Evolutionary conservation across 2,888 invertebrate genomes (phyloP).

Genomic region (Aphelenchoides bicaudatus): DNA sequence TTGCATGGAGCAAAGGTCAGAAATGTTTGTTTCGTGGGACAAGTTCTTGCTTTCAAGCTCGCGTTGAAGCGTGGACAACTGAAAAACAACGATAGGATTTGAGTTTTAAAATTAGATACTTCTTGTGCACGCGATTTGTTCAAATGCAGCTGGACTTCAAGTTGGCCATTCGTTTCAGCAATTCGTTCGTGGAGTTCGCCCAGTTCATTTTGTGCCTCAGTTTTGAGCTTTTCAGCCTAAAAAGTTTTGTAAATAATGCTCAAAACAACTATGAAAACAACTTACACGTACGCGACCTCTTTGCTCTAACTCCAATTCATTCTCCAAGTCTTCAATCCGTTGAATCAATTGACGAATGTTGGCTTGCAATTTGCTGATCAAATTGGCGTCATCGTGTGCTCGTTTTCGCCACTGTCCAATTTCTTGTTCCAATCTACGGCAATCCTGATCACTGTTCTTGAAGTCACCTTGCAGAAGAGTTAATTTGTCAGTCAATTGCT

Average conservation of each 20-base stretch:
- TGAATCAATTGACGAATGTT: slow-evolving; percentile 91
- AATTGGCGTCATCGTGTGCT: slow-evolving; percentile 93
- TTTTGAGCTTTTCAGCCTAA: slow-evolving; percentile 35
- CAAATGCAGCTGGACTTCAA: slow-evolving; percentile 74
- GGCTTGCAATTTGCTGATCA: slow-evolving; percentile 92
- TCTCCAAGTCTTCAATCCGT: slow-evolving; percentile 94
- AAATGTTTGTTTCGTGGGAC: slow-evolving; percentile 92
- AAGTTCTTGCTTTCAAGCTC: slow-evolving; percentile 97
- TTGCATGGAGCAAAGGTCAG: slow-evolving; percentile 74
- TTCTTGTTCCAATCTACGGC: slow-evolving; percentile 87
- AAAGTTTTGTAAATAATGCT: slow-evolving; percentile 8
- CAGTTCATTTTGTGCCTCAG: slow-evolving; percentile 87
- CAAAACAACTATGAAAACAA: slow-evolving; percentile 9
- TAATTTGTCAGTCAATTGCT: slow-evolving; percentile 92
- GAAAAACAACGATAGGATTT: background rate
- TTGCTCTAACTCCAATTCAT: slow-evolving; percentile 92
- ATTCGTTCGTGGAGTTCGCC: slow-evolving; percentile 93
- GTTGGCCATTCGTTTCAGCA: slow-evolving; percentile 98
- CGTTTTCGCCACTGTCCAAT: slow-evolving; percentile 82
- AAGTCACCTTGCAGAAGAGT: slow-evolving; percentile 93
- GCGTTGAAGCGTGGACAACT: slow-evolving; percentile 72
- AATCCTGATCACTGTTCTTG: slow-evolving; percentile 91
- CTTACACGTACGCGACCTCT: slow-evolving; percentile 14
- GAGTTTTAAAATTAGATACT: slow-evolving; percentile 69
- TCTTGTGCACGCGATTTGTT: slow-evolving; percentile 50